Evolutionary conservation across 2,888 invertebrate species (phyloP), one percentile per base, ranked within the genome.

Genomic region (Drosophila fungiperda): DNA sequence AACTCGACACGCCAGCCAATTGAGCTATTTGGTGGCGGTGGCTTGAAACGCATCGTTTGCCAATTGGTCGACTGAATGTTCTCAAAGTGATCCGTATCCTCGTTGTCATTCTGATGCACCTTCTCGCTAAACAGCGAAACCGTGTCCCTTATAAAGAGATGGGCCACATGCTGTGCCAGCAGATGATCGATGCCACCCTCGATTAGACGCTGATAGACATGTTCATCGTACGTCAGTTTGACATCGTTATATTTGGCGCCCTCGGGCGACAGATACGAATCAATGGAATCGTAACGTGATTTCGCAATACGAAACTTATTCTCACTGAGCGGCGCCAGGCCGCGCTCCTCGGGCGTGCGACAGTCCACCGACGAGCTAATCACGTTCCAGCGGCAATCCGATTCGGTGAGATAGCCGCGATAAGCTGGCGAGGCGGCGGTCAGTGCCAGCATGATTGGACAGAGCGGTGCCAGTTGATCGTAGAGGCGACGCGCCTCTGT

Each of bases 1-100:
- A 99, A 99, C 94, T 99, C 99, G 1, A 99, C 99, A 81, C 99
- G 95, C 99, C 99, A 99, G 42, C 99, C 99, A 90, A 99, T 99
- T 58, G 97, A 95, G 11, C 98, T 98, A 92, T 98, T 96, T 0
- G 98, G 98, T 32, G 99, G 98, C 50, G 99, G 99, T 36, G 99
- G 99, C 94, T 99, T 99, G 94, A 99, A 99, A 48, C 98, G 95
- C 98, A 99, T 98, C 38, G 99, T 98, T 94, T 99, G 99, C 99
- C 99, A 99, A 94, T 99, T 99, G 35, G 99, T 99, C 0, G 99
- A 99, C 92, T 99, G 99, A 83, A 99, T 98, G 92, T 99, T 99
- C 97, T 99, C 99, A 94, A 99, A 99, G 93, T 99, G 99, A 93
- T 99, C 99, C 0, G 98, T 97, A 90, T 99, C 99, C 85, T 97